Conservation (phyloP, 2,888 invertebrate genomes). For the Sylvicola cinctus region DNA sequence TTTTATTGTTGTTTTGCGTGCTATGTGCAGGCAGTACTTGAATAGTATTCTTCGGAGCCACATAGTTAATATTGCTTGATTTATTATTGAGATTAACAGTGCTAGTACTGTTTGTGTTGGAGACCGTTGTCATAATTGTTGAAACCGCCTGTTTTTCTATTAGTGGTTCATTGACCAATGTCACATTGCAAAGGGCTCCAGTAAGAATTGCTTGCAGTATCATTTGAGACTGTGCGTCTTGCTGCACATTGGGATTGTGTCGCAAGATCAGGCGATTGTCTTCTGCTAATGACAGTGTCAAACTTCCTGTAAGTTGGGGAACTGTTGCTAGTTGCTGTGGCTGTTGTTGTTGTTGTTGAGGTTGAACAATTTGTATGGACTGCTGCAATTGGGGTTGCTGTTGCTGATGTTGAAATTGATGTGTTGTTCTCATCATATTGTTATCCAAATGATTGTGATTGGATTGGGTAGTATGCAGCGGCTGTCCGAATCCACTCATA, state of each 20-base stretch:
- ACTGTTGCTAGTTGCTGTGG: constrained; percentile 11
- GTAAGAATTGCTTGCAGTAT: constrained; percentile 24
- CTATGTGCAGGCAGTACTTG: background rate
- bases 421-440: constrained; percentile 7
- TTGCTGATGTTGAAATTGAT: constrained; percentile 4
- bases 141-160: no score
- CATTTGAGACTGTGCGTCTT: constrained; percentile 27
- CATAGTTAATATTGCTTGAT: background rate
- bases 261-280: constrained; percentile 44
- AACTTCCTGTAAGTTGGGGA: constrained; percentile 36
- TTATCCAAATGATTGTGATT: constrained; percentile 9
- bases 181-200: constrained; percentile 24
- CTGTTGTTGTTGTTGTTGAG: background rate
- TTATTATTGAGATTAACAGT: background rate
- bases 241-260: constrained; percentile 36
- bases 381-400: constrained; percentile 1
- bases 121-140: background rate
- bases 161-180: constrained; percentile 22
- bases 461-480: no score
- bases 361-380: background rate
- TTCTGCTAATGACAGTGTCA: constrained; percentile 43
- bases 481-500: no score
- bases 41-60: background rate
- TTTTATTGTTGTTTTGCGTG: background rate
- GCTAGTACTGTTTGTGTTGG: background rate